Base-by-base conservation (phyloP, 1,140 invertebrate species). In the Marisa cornuarietis region DNA sequence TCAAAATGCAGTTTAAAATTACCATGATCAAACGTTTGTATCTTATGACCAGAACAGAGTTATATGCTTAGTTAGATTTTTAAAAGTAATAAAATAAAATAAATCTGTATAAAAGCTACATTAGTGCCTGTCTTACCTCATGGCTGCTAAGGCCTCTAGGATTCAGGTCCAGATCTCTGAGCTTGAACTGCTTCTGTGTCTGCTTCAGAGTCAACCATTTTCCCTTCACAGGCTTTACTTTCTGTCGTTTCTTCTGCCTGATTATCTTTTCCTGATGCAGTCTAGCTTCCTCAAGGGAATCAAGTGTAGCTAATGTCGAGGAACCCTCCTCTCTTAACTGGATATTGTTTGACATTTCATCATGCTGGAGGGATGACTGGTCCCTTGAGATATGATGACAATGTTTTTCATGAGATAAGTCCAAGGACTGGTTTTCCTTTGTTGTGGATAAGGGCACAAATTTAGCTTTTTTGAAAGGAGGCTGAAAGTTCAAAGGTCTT, bases 181-280 rank as follows among this genome's bases (percentile, higher is more conserved):
- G 54, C 51, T 82, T 85, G 0, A 49, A 63, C 76, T 81, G 83
- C 24, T 49, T 42, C 14, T 75, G n/a, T 14, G 31, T 63, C 68
- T 88, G 85, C 79, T 78, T 83, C 58, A 79, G 63, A 16, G 66
- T 71, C 26, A 82, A 79, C 76, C 87, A 71, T 51, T 80, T 80
- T n/a, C 88, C 87, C 71, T 79, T 54, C 22, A 80, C 61, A 0
- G 86, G 86, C 24, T 78, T 71, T 26, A 87, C 79, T 42, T 80
- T 85, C 58, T 24, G 52, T 24, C 76, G 78, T 51, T 82, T 74
- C 65, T 84, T 87, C 24, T 72, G n/a, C 26, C 80, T 66, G 13
- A 88, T 85, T 9, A 86, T 82, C 42, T 84, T 81, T 18, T 85
- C 82, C 58, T 88, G 88, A 58, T 83, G 79, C 61, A 80, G 61